phyloP scores from a whole-genome alignment of 2,888 invertebrate species.

The Apamea anceps region DNA sequence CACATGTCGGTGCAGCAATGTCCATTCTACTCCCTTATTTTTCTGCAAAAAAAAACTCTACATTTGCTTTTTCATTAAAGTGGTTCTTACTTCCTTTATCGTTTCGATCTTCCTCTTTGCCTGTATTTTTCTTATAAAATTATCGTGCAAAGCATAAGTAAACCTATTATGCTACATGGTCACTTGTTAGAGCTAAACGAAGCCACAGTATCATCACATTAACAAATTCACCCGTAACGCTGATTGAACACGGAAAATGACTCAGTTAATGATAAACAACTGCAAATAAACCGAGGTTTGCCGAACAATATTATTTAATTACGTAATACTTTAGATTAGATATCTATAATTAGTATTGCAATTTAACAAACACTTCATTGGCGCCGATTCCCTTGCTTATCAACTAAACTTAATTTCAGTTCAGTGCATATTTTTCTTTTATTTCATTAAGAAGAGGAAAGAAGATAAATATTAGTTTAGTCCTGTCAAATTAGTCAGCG shows the following conservation, averaged over 20 bases:
- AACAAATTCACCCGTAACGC: constrained; percentile 14
- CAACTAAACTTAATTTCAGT: too few relatives aligned
- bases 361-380: constrained; percentile 17
- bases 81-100: too few relatives aligned
- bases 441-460: too few relatives aligned
- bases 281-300: constrained; percentile 29
- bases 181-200: constrained; percentile 19
- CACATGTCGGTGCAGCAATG: neutral
- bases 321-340: constrained; percentile 26
- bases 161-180: neutral
- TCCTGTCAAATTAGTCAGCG: too few relatives aligned
- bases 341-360: constrained; percentile 31
- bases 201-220: neutral
- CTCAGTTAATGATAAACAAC: constrained; percentile 25
- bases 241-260: constrained; percentile 52
- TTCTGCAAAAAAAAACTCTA: neutral
- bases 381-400: too few relatives aligned
- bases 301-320: constrained; percentile 12
- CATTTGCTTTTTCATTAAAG: neutral
- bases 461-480: too few relatives aligned
- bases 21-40: neutral
- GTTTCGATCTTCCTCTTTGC: neutral
- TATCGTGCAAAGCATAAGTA: neutral
- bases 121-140: neutral
- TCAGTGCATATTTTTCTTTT: too few relatives aligned